These are phyloP conservation scores for Poecilia wingei DNA, from an alignment of 2,797 vertebrate species.

Conservation along the genomic window DNA sequence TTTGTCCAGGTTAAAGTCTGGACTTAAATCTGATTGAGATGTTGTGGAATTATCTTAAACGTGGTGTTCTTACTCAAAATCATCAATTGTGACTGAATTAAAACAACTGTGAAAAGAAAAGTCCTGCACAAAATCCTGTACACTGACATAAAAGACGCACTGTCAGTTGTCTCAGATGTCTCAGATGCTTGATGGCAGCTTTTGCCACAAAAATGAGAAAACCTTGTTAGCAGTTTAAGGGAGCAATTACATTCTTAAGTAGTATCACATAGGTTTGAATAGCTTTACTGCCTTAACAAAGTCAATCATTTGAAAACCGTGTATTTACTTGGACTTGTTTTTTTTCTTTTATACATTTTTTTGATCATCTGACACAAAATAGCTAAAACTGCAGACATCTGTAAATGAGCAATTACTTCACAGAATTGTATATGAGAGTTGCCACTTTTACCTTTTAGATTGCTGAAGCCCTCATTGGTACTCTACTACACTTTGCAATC, in stretches of 20 bases:
- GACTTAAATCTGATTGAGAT: neutral
- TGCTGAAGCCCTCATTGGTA: slow-evolving; percentile 2
- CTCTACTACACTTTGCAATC: slow-evolving; percentile 32
- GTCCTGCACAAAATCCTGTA: no score
- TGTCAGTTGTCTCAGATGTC: neutral
- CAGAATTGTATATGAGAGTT: neutral
- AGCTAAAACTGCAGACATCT: neutral
- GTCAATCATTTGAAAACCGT: neutral
- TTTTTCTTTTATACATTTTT: neutral
- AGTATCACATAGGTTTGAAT: neutral
- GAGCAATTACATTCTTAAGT: neutral
- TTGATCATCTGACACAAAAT: neutral
- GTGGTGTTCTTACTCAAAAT: neutral
- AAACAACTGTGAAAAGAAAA: neutral
- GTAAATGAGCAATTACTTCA: neutral
- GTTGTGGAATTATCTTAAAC: neutral
- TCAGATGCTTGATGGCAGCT: neutral
- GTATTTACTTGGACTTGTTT: no score
- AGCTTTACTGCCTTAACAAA: neutral
- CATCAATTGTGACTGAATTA: neutral
- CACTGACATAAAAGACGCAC: neutral
- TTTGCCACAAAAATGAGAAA: neutral
- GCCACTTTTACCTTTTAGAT: slow-evolving; percentile 14
- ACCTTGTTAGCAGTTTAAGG: neutral
- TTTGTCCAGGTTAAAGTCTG: neutral